Percentiles rank a stretch among this genome's conserved stretches.
Evolutionary conservation across 1,140 invertebrate genomes (phyloP).

Genomic region (Lucilia sericata): DNA sequence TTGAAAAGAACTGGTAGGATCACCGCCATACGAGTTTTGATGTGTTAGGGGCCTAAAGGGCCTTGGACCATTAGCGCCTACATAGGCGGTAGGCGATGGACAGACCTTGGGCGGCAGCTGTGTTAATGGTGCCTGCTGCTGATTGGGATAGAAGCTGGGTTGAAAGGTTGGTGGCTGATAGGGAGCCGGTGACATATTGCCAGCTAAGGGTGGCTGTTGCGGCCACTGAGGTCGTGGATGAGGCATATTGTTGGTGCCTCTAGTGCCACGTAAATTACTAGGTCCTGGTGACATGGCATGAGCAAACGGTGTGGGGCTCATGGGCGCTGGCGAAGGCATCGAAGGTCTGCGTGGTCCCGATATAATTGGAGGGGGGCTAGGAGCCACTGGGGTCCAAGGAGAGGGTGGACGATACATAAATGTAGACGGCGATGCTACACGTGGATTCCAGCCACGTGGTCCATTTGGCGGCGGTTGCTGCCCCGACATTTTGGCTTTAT

Average conservation of each 20-base stretch:
- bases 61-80: conserved; percentile 52
- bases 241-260: conserved; percentile 65
- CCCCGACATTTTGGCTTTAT: conserved; percentile 69
- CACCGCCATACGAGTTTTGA: conserved; percentile 60
- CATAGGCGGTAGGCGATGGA: conserved; percentile 49
- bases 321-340: conserved; percentile 68
- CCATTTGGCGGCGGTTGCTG: conserved; percentile 70
- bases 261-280: conserved; percentile 65
- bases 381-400: conserved; percentile 72
- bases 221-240: conserved; percentile 77
- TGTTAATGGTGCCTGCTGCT: conserved; percentile 43
- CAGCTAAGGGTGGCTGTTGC: conserved; percentile 67
- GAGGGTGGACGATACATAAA: conserved; percentile 74
- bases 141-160: conserved; percentile 51
- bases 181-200: conserved; percentile 66
- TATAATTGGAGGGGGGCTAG: conserved; percentile 73
- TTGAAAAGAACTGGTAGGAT: conserved; percentile 65
- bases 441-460: conserved; percentile 68
- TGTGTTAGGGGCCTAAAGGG: conserved; percentile 60
- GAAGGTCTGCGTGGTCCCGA: conserved; percentile 71
- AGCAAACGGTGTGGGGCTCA: conserved; percentile 57
- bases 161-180: conserved; percentile 52
- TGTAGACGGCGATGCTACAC: conserved; percentile 68
- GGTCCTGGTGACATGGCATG: conserved; percentile 72
- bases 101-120: conserved; percentile 48